Evolutionary conservation across 1,140 invertebrate genomes (phyloP).

Genomic region (Spodoptera litura): DNA sequence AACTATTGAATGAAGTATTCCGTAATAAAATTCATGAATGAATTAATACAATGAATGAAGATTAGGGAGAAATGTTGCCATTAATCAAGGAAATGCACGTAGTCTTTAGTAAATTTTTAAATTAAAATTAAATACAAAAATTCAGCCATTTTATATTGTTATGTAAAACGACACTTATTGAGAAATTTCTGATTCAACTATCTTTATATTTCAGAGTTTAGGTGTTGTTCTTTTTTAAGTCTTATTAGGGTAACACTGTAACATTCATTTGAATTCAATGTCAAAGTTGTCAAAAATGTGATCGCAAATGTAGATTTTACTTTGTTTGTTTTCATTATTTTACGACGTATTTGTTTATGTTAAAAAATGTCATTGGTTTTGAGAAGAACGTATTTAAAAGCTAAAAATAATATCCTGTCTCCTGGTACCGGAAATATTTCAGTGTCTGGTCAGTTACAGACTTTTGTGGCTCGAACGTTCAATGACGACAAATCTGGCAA

Average conservation of each 20-base stretch:
- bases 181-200: too few species aligned
- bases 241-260: too few species aligned
- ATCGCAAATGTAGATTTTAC: slow-evolving; percentile 28
- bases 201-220: too few species aligned
- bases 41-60: background rate
- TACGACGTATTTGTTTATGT: slow-evolving; percentile 38
- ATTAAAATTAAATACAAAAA: too few species aligned
- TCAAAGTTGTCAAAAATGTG: slow-evolving; percentile 47
- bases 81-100: too few species aligned
- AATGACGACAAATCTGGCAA: slow-evolving; percentile 69
- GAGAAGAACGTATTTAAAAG: slow-evolving; percentile 71
- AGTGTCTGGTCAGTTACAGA: slow-evolving; percentile 50
- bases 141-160: too few species aligned
- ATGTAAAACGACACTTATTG: too few species aligned
- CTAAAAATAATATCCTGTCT: slow-evolving; percentile 63
- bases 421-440: slow-evolving; percentile 58
- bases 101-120: too few species aligned
- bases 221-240: too few species aligned
- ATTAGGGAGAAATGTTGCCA: background rate
- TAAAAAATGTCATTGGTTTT: slow-evolving; percentile 68
- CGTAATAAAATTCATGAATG: slow-evolving; percentile 10
- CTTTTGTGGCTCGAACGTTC: slow-evolving; percentile 58
- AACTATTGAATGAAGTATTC: background rate
- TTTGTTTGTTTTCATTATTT: slow-evolving; percentile 41
- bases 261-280: slow-evolving; percentile 23